Percentiles rank a stretch among this genome's conserved stretches.
Evolutionary conservation across 2,797 vertebrate genomes (phyloP).

Genomic region (Bradypodion ventrale): DNA sequence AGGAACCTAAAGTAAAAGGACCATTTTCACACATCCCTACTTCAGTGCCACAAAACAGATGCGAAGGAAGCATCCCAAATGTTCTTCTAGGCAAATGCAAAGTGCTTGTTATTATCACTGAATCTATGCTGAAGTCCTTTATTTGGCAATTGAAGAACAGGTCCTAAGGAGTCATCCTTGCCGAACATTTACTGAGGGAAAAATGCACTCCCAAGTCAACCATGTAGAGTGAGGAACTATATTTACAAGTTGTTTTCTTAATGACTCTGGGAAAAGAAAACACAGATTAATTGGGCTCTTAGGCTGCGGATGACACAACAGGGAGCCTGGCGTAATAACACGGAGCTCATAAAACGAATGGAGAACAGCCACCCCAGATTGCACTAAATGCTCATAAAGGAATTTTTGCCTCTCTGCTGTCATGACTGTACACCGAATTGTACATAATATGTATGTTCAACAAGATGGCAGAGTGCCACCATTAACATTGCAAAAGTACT

Average conservation of each 20-base stretch:
- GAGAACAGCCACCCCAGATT: background rate
- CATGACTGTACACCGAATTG: background rate
- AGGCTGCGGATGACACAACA: conserved; percentile 45
- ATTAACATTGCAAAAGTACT: background rate
- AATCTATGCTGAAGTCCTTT: background rate
- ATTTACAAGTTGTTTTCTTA: conserved; percentile 51
- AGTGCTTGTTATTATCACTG: background rate
- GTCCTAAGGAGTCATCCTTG: conserved; percentile 11
- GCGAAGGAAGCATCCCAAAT: background rate
- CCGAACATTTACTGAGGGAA: conserved; percentile 39
- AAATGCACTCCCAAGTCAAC: background rate
- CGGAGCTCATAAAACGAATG: conserved; percentile 47
- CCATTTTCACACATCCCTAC: background rate
- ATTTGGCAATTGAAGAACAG: background rate
- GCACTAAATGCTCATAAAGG: conserved; percentile 40
- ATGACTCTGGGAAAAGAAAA: conserved; percentile 49
- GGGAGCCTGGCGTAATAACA: conserved; percentile 45
- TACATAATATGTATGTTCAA: background rate
- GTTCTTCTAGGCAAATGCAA: conserved; percentile 24
- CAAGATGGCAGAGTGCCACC: background rate
- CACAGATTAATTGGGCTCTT: conserved; percentile 54
- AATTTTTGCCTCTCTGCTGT: conserved; percentile 37
- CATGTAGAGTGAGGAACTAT: conserved; percentile 31
- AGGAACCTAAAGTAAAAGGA: background rate
- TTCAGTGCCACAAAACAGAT: background rate